A percentile compares a stretch with the other conserved stretches of the same genome.
These are phyloP conservation scores for Apostichopus leukothele DNA, from an alignment of 53 echinoderm and acorn worm species.

Conservation along the genomic window DNA sequence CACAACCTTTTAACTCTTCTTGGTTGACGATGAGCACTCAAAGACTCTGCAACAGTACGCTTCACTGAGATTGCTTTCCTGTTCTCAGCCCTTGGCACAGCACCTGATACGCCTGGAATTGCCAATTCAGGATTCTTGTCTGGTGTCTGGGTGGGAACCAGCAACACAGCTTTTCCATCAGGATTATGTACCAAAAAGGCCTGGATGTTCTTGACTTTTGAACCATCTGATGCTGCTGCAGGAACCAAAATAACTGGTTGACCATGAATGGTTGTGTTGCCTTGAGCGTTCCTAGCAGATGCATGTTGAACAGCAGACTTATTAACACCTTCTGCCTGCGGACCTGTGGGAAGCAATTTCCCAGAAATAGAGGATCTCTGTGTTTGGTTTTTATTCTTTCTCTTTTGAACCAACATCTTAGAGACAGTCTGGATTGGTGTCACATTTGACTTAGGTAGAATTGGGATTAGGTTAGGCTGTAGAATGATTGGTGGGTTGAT, in stretches of 20 bases:
- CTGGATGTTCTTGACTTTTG: constrained; percentile 1
- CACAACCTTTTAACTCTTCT: constrained; percentile 4
- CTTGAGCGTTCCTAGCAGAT: not conserved
- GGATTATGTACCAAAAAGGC: constrained; percentile 28
- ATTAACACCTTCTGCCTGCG: not conserved
- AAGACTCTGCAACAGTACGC: no score
- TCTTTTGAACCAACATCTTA: not conserved
- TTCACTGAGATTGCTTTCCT: not conserved
- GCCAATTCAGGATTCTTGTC: not conserved
- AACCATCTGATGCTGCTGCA: not conserved
- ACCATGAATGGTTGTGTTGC: not conserved
- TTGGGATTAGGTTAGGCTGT: not conserved
- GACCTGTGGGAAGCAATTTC: no score
- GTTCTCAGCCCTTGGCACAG: not conserved
- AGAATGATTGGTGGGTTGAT: not conserved
- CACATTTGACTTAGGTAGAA: not conserved
- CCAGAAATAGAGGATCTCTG: no score
- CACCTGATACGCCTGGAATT: not conserved
- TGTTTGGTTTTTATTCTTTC: not conserved
- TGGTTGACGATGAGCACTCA: not conserved
- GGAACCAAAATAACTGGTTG: constrained; percentile 5
- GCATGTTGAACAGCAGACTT: not conserved
- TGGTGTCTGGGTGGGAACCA: constrained; percentile 7
- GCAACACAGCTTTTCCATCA: constrained; percentile 4
- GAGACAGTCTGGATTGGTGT: not conserved